phyloP scores from a whole-genome alignment of 64 coral and sea anemone genomes.

The Stylophora pistillata region DNA sequence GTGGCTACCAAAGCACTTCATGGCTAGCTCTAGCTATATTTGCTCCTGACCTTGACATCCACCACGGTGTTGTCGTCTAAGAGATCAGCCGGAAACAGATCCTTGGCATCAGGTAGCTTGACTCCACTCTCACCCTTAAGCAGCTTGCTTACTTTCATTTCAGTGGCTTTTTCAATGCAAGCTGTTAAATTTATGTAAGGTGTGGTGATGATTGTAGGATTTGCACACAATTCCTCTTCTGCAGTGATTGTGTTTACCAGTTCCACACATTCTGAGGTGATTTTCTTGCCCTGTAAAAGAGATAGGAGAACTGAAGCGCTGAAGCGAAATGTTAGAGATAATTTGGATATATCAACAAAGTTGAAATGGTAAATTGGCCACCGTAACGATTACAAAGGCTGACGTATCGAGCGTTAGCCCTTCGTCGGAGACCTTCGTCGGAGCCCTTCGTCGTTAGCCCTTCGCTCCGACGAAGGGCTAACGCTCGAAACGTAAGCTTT shows the following conservation, averaged over 20 bases:
- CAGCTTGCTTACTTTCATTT: constrained; percentile 26
- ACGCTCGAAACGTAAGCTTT: no score
- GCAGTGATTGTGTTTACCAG: background rate
- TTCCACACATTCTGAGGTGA: constrained; percentile 13
- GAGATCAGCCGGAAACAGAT: background rate
- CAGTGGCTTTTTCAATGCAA: constrained; percentile 34
- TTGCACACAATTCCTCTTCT: constrained; percentile 22
- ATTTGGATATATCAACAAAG: no score
- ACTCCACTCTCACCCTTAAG: constrained; percentile 43
- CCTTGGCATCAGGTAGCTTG: constrained; percentile 2
- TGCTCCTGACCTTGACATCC: background rate
- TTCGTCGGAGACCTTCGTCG: no score
- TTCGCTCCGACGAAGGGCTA: no score
- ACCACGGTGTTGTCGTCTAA: constrained; percentile 26
- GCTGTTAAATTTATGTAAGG: constrained; percentile 26
- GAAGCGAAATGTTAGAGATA: no score
- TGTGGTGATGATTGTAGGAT: constrained; percentile 2
- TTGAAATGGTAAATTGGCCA: no score
- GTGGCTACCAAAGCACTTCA: no score
- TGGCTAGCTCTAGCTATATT: no score
- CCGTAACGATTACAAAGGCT: no score
- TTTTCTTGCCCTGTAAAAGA: background rate
- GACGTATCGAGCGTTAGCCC: no score
- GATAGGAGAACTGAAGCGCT: background rate
- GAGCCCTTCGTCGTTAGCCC: no score